Base-by-base conservation (phyloP, 1,140 invertebrate species). In the Euwallacea similis region DNA sequence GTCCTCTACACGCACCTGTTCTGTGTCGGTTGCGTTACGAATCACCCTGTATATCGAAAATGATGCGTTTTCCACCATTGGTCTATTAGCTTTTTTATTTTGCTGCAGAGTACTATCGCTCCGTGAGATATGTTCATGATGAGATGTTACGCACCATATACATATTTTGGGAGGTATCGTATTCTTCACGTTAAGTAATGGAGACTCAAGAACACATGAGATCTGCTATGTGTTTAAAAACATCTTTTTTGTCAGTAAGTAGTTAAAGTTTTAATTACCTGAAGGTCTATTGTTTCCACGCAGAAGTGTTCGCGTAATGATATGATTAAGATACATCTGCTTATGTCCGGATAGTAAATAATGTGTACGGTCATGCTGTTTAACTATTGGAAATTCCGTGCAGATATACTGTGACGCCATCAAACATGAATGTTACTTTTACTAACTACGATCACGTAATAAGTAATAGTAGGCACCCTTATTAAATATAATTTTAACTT, bases 371-470 rank as follows among this genome's bases (percentile, higher is more conserved):
- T 61, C 58, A 42, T 61, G 21, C 58, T 42, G 10, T 61, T 61
- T 61, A 42, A 61, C 58, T 21, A 33, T n/a, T 61, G 58, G 58
- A 61, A 61, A 61, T 61, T 61, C 58, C 58, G 42, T 41, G 21
- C 11, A 43, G 42, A 41, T 42, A 61, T 10, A 8, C 42, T 61
- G 58, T 61, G 58, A 61, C 58, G 58, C 33, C 58, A 61, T 61
- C 58, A 61, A 42, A 42, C 58, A 61, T 61, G 58, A 61, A 61
- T 61, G 16, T 61, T 61, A 61, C 58, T 61, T 61, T 61, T 61
- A 61, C 58, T 61, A 15, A 61, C 16, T 42, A 61, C 7, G 58
- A 7, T 42, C 58, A 42, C 16, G 58, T 61, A 61, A 61, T 61
- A 61, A 42, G 41, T 61, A 42, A 43, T 21, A 9, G 10, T 61